Evolutionary conservation across 2,797 vertebrate species (phyloP), one percentile per base, ranked within the genome.

Genomic region (Amblyopsis hoosieri): DNA sequence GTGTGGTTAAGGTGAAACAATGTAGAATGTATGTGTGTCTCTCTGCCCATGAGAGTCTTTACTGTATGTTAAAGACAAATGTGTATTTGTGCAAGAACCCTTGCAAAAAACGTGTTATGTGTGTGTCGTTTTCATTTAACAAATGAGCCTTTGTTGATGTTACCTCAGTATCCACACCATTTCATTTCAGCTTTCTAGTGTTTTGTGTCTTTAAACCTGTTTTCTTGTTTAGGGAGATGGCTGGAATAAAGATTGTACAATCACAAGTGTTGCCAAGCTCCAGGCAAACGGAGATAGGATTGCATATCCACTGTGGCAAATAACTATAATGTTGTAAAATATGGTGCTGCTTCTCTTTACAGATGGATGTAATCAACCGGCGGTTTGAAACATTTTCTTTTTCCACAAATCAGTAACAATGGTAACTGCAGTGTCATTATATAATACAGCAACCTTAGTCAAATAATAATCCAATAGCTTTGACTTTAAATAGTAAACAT

Each of bases 401-500:
- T 19, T 60, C 47, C 64, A 68, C 54, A 14, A 49, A 64, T 55
- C 45, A 49, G 42, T 29, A 58, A 45, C 45, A 63, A 54, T 42
- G 62, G 49, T 62, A 58, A 72, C 64, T 62, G 66, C 72, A 71
- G 54, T 74, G 67, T 73, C 60, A 72, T 65, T 31, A 71, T 42
- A 68, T 70, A 69, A 71, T 73, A 75, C 60, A 79, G 63, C 62
- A 59, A 54, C 33, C 78, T 58, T 58, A 69, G 54, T 51, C 58
- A 60, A 69, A 76, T 72, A 2, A 86, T 74, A 78, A 69, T 17
- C 42, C 71, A 64, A 53, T 48, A 78, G 62, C 76, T 79, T 80
- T 72, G 58, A 72, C 64, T 78, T 74, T 66, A 71, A 80, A 82
- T 80, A 82, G 69, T 81, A 82, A 83, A 87, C 67, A 45, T 79